A percentile compares a stretch with the other conserved stretches of the same genome.
Evolutionary conservation across 2,113 vertebrate genomes (phyloP).

Genomic region (Physeter macrocephalus): DNA sequence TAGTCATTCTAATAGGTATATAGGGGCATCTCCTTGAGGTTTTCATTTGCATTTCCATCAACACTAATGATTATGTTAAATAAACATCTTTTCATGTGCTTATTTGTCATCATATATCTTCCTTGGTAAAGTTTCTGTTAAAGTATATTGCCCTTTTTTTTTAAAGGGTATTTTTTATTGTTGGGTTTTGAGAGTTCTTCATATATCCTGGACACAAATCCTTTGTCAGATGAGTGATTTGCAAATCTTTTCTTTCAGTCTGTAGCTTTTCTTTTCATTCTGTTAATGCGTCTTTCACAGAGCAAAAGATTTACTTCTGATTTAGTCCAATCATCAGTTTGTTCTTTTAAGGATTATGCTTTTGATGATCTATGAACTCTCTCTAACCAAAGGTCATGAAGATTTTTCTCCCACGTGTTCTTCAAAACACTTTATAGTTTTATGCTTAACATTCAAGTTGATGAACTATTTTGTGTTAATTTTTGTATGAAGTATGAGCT

Average conservation of each 20-base stretch:
- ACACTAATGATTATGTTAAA: neutral
- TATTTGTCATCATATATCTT: neutral
- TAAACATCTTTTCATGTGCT: neutral
- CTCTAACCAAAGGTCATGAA: neutral
- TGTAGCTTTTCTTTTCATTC: neutral
- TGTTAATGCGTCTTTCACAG: neutral
- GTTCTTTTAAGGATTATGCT: neutral
- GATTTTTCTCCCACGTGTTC: neutral
- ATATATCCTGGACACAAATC: neutral
- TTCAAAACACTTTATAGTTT: slow-evolving; percentile 16
- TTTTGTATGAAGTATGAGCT: neutral
- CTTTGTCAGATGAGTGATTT: neutral
- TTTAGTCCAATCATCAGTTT: neutral
- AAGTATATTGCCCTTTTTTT: neutral
- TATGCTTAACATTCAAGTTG: neutral
- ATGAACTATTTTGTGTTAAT: neutral
- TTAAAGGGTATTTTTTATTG: neutral
- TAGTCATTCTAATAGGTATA: neutral
- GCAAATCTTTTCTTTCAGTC: neutral
- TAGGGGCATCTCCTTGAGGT: neutral
- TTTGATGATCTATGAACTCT: neutral
- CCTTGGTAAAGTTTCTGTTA: neutral
- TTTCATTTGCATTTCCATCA: neutral
- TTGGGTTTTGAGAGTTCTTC: slow-evolving; percentile 24
- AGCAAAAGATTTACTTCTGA: slow-evolving; percentile 20